A percentile compares a stretch with the other conserved stretches of the same genome.
phyloP scores from a whole-genome alignment of 2,797 vertebrate species.

The Cercopithecus neglectus region DNA sequence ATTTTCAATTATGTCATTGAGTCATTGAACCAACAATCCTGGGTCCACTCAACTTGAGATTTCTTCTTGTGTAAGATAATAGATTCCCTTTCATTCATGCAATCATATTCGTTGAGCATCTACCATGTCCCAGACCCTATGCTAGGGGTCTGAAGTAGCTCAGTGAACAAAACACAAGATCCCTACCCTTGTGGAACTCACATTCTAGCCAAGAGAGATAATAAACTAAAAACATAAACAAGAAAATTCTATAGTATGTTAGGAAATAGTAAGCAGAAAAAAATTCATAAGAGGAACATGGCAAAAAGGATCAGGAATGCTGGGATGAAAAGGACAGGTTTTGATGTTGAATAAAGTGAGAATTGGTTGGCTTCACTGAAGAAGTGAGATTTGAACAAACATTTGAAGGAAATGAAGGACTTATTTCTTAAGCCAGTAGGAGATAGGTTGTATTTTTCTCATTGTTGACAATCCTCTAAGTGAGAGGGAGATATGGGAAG shows the following conservation, averaged over 20 bases:
- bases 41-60: neutral
- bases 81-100: neutral
- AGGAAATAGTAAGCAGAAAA: neutral
- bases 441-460: neutral
- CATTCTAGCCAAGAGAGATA: neutral
- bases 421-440: neutral
- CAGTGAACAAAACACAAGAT: neutral
- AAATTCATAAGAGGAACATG: neutral
- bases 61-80: neutral
- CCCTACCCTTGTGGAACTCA: neutral
- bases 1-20: neutral
- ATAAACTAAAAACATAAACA: neutral
- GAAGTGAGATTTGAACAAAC: constrained; percentile 13
- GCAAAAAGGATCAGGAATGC: neutral
- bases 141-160: neutral
- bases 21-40: neutral
- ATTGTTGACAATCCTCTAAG: neutral
- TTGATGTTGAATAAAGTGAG: neutral
- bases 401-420: neutral
- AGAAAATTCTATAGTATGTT: neutral
- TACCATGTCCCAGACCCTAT: neutral
- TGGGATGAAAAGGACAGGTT: neutral
- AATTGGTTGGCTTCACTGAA: neutral
- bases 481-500: neutral
- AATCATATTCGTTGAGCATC: neutral